Evolutionary conservation across 2,888 invertebrate species (phyloP), one percentile per base, ranked within the genome.

Genomic region (Dolichopus griseipennis): DNA sequence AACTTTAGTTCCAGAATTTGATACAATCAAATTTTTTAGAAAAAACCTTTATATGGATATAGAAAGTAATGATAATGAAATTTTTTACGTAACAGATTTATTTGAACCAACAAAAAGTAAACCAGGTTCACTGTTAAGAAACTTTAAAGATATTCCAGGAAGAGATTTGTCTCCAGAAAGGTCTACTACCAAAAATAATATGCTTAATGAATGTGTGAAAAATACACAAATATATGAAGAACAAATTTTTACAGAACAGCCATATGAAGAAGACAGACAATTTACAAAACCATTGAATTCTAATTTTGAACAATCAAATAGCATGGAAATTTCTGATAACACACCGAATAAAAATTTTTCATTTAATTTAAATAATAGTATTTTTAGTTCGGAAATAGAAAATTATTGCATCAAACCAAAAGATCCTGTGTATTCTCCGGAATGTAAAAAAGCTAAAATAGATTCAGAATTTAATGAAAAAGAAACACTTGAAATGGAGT

Each of bases 111-210:
- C 80, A 52, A 73, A 67, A 64, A 75, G 76, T 64, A 80, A 78
- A 72, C 77, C 81, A 61, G 84, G 86, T 27, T 78, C 79, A 75
- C 79, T 88, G 67, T 76, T 90, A n/a, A 85, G 83, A 78, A 83
- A 86, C 74, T 89, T 88, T 87, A 77, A 80, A 33, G 75, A 81
- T 65, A 89, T 90, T 73, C 86, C 86, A 6, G 89, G 89, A 0
- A 81, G 90, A 69, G 87, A 87, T 66, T 73, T 75, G 15, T 85
- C 87, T 67, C 89, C 88, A 1, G 72, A 15, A 12, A 64, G 8
- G 8, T 2, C 12, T 1, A 37, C 6, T 37, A 37, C 1, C 2
- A 27, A 2, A 27, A 27, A 27, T 27, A 27, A 27, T 27, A 27
- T 5, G 27, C 3, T 27, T 4, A 27, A 27, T 27, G 27, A 27